phyloP scores from a whole-genome alignment of 2,888 invertebrate species.

The Ophion ventricosus region DNA sequence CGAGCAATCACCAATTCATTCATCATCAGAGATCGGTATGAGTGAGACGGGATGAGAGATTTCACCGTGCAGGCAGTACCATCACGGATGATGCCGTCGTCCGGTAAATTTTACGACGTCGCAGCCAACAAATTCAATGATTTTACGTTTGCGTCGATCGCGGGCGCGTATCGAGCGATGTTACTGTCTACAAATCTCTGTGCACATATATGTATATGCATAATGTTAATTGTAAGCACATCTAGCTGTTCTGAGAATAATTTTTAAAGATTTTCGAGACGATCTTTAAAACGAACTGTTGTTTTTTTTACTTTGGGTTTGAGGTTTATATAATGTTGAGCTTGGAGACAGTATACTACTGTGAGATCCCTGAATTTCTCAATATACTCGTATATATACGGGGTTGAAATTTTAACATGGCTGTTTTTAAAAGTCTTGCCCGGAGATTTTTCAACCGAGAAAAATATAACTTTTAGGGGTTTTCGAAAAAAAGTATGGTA shows the following conservation, averaged over 20 bases:
- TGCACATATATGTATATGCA: constrained; percentile 13
- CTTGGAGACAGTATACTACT: too few relatives aligned
- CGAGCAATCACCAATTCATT: constrained; percentile 23
- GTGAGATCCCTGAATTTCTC: too few relatives aligned
- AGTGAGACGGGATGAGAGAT: constrained; percentile 25
- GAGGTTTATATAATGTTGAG: too few relatives aligned
- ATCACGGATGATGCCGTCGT: constrained; percentile 42
- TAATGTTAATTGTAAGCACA: constrained; percentile 19
- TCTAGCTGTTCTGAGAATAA: background rate
- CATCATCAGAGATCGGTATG: constrained; percentile 25
- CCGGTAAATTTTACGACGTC: constrained; percentile 74
- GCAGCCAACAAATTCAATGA: constrained; percentile 78
- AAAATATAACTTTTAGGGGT: too few relatives aligned
- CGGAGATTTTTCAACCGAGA: too few relatives aligned
- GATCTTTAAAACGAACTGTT: background rate
- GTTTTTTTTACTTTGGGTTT: background rate
- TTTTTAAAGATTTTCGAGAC: background rate
- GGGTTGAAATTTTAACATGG: too few relatives aligned
- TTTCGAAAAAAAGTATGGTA: too few relatives aligned
- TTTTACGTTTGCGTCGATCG: constrained; percentile 71
- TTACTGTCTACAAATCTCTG: background rate
- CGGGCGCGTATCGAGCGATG: constrained; percentile 31
- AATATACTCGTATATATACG: too few relatives aligned
- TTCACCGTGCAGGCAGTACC: background rate
- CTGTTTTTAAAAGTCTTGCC: too few relatives aligned